phyloP scores from a whole-genome alignment of 2,113 vertebrate species.

The Sterna hirundo region DNA sequence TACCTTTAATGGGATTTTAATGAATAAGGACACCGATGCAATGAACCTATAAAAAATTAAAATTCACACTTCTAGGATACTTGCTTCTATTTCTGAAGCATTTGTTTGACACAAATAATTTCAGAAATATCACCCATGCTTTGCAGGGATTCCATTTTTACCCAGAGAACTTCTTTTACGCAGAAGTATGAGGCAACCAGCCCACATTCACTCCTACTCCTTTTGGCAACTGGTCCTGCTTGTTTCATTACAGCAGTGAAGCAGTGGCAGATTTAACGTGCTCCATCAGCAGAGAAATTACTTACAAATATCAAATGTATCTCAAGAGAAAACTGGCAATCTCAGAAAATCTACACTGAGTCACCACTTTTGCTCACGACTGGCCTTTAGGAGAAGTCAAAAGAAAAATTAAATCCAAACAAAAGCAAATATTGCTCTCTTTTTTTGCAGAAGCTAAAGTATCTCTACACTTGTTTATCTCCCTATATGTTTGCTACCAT shows the following conservation, averaged over 20 bases:
- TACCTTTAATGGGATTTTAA: neutral
- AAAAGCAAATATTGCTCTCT: neutral
- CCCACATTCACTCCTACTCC: slow-evolving; percentile 7
- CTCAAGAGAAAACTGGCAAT: neutral
- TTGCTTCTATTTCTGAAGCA: neutral
- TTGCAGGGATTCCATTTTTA: neutral
- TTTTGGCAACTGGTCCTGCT: neutral
- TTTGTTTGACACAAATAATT: neutral
- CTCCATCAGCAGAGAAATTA: neutral
- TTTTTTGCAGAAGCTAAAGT: neutral
- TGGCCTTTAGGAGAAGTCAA: neutral
- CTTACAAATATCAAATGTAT: neutral
- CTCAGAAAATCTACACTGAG: neutral
- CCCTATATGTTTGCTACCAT: neutral
- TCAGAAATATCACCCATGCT: neutral
- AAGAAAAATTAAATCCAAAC: neutral
- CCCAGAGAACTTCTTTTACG: neutral
- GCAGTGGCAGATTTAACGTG: neutral
- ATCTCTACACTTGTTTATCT: neutral
- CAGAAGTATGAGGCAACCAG: neutral
- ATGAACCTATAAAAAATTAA: neutral
- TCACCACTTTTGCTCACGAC: neutral
- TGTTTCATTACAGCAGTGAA: neutral
- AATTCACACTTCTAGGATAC: neutral
- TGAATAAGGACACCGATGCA: neutral